phyloP scores from a whole-genome alignment of 2,113 vertebrate genomes.

The Columba livia region DNA sequence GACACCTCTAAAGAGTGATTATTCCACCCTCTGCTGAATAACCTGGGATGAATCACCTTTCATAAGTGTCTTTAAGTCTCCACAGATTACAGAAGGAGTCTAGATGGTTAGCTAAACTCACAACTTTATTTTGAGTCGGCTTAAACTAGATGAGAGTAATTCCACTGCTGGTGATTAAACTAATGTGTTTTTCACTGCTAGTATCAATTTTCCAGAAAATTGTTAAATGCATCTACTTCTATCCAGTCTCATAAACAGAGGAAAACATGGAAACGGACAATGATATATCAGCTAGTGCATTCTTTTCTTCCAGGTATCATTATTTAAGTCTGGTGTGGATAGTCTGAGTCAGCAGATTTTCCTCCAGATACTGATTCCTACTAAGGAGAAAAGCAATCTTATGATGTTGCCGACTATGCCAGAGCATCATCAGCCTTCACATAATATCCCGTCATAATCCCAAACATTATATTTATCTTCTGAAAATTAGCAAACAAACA shows the following conservation, averaged over 20 bases:
- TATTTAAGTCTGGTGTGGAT: background rate
- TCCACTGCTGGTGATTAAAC: background rate
- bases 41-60: background rate
- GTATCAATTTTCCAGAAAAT: background rate
- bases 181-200: background rate
- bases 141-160: background rate
- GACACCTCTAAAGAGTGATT: constrained; percentile 7
- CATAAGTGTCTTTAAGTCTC: background rate
- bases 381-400: background rate
- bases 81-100: background rate
- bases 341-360: background rate
- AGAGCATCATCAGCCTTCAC: background rate
- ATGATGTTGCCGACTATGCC: background rate
- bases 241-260: background rate
- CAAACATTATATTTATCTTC: background rate
- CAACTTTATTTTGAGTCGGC: background rate
- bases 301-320: background rate
- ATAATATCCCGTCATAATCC: background rate
- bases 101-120: background rate
- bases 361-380: background rate
- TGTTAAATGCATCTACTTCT: background rate
- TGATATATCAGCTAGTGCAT: background rate
- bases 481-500: background rate
- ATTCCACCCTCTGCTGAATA: background rate
- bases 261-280: background rate